Percentiles rank a stretch among this genome's conserved stretches.
Conservation (phyloP, 2,113 vertebrate genomes). For the Oxyura jamaicensis region DNA sequence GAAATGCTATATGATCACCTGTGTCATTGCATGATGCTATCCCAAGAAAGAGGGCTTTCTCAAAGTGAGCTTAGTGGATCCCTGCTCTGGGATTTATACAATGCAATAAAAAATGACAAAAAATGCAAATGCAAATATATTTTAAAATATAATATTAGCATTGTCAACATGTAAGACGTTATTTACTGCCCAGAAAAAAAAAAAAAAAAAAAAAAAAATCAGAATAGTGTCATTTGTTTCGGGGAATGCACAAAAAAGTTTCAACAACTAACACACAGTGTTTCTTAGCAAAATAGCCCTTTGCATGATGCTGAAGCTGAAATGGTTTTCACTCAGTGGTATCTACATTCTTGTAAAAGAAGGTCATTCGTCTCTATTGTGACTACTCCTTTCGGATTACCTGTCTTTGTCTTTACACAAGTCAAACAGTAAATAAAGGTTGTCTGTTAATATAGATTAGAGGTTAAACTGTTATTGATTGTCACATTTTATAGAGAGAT, state of each 20-base stretch:
- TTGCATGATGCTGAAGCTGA: conserved; percentile 68
- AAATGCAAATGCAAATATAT: conserved; percentile 80
- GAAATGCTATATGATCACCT: conserved; percentile 7
- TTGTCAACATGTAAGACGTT: conserved; percentile 82
- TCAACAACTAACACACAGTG: conserved; percentile 86
- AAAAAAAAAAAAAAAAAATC: conserved; percentile 77
- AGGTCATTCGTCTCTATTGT: conserved; percentile 69
- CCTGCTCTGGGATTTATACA: conserved; percentile 78
- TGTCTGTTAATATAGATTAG: conserved; percentile 9
- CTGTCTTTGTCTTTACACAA: conserved; percentile 41
- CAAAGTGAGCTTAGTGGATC: conserved; percentile 57
- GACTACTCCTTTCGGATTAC: conserved; percentile 28
- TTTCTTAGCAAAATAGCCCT: conserved; percentile 85
- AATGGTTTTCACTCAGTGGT: conserved; percentile 63
- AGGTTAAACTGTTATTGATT: conserved; percentile 49
- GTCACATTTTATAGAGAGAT: conserved; percentile 16
- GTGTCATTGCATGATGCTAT: conserved; percentile 3
- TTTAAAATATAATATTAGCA: conserved; percentile 86
- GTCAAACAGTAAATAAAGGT: conserved; percentile 23
- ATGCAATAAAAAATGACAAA: conserved; percentile 78
- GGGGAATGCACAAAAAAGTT: conserved; percentile 80
- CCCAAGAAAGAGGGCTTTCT: conserved; percentile 54
- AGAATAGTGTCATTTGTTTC: conserved; percentile 81
- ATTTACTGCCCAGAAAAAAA: conserved; percentile 78
- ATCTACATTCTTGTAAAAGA: conserved; percentile 72